A percentile compares a stretch with the other conserved stretches of the same genome.
These are phyloP conservation scores for Lates calcarifer DNA, from an alignment of 2,113 vertebrate genomes.

Conservation along the genomic window DNA sequence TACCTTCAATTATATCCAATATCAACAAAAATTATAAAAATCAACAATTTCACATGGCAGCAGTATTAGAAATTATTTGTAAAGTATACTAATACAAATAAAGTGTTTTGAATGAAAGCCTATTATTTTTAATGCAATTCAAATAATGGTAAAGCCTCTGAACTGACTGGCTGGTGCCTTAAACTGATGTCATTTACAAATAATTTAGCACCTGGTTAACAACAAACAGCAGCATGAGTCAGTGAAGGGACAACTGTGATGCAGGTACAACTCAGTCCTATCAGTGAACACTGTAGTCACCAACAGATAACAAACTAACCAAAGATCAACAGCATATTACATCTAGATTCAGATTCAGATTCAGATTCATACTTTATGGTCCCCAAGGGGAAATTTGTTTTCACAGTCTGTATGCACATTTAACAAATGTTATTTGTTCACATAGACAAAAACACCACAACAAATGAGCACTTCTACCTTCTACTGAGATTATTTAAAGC, in stretches of 20 bases:
- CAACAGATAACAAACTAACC: background rate
- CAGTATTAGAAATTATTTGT: background rate
- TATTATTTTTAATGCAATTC: background rate
- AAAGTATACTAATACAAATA: background rate
- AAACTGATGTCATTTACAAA: conserved; percentile 10
- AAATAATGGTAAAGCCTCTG: background rate
- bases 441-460: too few species aligned
- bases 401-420: too few species aligned
- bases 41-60: background rate
- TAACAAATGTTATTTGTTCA: too few species aligned
- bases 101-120: background rate
- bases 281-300: background rate
- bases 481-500: too few species aligned
- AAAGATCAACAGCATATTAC: background rate
- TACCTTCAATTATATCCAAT: background rate
- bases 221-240: conserved; percentile 19
- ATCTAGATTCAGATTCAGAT: too few species aligned
- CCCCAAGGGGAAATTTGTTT: too few species aligned
- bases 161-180: background rate
- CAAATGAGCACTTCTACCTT: too few species aligned
- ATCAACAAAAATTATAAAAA: background rate
- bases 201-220: conserved; percentile 24
- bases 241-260: background rate
- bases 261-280: background rate
- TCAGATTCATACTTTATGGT: too few species aligned